Percentiles rank a stretch among this genome's conserved stretches.
Conservation (phyloP, 2,888 invertebrate species). For the Copidosoma aretas region DNA sequence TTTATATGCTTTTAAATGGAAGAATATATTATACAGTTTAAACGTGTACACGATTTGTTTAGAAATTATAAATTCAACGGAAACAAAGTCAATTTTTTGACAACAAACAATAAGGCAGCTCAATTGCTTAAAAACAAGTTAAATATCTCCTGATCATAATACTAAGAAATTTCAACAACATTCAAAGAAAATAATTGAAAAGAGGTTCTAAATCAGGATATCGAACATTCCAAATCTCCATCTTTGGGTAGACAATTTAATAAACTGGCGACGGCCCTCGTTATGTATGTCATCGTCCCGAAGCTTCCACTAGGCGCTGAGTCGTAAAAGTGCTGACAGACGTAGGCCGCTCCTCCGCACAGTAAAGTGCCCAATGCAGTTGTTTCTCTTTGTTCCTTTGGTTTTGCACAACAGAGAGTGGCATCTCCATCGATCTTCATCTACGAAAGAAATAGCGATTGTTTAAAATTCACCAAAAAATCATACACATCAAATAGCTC, state of each 20-base stretch:
- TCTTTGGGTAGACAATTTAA: constrained; percentile 78
- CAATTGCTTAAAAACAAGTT: neutral
- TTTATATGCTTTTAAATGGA: constrained; percentile 22
- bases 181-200: constrained; percentile 16
- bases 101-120: neutral
- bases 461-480: too few species aligned
- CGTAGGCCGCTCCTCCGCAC: constrained; percentile 92
- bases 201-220: constrained; percentile 59
- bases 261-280: constrained; percentile 79
- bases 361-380: constrained; percentile 72
- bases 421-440: constrained; percentile 89
- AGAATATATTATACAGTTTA: constrained; percentile 19
- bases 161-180: constrained; percentile 18
- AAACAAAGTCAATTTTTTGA: constrained; percentile 9
- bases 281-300: constrained; percentile 97
- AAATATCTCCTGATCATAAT: constrained; percentile 12
- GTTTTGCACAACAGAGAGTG: constrained; percentile 90
- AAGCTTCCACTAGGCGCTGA: constrained; percentile 96
- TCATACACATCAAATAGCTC: too few species aligned
- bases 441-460: constrained; percentile 63
- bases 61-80: constrained; percentile 11
- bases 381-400: constrained; percentile 69
- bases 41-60: constrained; percentile 12
- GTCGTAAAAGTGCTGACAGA: constrained; percentile 97
- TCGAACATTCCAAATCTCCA: constrained; percentile 82